These are phyloP conservation scores for Arenaria interpres DNA, from an alignment of 2,113 vertebrate genomes.

Conservation along the genomic window DNA sequence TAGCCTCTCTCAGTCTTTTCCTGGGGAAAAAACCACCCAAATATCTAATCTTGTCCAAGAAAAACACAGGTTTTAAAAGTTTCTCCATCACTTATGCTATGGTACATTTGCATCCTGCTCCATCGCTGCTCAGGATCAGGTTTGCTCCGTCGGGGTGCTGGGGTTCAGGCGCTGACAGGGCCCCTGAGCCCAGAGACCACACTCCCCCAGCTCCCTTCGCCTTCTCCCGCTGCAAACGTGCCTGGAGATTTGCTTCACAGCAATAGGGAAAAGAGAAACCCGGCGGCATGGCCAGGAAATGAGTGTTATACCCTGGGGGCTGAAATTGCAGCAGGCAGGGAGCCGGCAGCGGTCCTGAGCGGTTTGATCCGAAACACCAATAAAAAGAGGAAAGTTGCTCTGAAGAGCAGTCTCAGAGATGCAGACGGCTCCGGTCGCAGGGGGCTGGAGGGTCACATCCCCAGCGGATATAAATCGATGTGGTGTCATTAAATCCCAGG, in stretches of 20 bases:
- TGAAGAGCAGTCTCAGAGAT: background rate
- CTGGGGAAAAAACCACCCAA: background rate
- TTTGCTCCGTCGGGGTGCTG: fast-evolving
- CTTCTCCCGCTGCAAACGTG: fast-evolving
- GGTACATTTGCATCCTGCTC: background rate
- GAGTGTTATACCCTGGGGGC: background rate
- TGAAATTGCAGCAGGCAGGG: background rate
- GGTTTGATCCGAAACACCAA: background rate
- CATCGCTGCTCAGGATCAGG: fast-evolving
- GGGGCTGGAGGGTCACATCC: background rate
- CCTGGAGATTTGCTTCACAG: background rate
- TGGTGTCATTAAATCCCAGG: background rate
- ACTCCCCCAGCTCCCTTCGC: background rate
- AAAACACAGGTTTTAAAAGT: background rate
- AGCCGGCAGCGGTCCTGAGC: fast-evolving
- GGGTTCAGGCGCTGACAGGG: background rate
- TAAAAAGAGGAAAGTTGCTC: background rate
- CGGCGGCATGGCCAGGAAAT: fast-evolving
- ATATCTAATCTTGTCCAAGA: background rate
- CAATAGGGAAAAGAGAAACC: background rate
- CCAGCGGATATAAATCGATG: background rate
- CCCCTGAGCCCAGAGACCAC: background rate
- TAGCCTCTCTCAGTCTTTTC: background rate
- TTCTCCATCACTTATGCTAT: background rate
- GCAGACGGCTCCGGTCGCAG: fast-evolving